phyloP scores from a whole-genome alignment of 2,113 vertebrate species.

The western clawed frog (Xenopus tropicalis) region UCB_Xtro_10.0 CM004449.2:64620501-64621000 shows the following conservation, averaged over 20 bases:
- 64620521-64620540: too few species aligned
- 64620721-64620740: conserved; percentile 29
- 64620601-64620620: conserved; percentile 36
- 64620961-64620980: conserved; percentile 84
- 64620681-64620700: conserved; percentile 47
- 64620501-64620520: too few species aligned
- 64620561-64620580: too few species aligned
- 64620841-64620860: conserved; percentile 69
- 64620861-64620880: conserved; percentile 71
- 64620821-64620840: conserved; percentile 43
- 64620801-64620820: conserved; percentile 27
- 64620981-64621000: conserved; percentile 81
- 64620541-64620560: too few species aligned
- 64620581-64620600: conserved; percentile 10
- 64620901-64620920: conserved; percentile 80
- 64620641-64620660: conserved; percentile 43
- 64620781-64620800: conserved; percentile 48
- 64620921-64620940: conserved; percentile 71
- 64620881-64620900: conserved; percentile 63
- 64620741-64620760: conserved; percentile 51
- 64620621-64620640: conserved; percentile 34
- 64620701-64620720: conserved; percentile 48
- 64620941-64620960: conserved; percentile 81
- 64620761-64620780: conserved; percentile 51
- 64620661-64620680: conserved; percentile 47